Percentiles rank a stretch among this genome's conserved stretches.
These are phyloP conservation scores for Napeogenes sylphis DNA, from an alignment of 2,888 invertebrate genomes.

Conservation along the genomic window DNA sequence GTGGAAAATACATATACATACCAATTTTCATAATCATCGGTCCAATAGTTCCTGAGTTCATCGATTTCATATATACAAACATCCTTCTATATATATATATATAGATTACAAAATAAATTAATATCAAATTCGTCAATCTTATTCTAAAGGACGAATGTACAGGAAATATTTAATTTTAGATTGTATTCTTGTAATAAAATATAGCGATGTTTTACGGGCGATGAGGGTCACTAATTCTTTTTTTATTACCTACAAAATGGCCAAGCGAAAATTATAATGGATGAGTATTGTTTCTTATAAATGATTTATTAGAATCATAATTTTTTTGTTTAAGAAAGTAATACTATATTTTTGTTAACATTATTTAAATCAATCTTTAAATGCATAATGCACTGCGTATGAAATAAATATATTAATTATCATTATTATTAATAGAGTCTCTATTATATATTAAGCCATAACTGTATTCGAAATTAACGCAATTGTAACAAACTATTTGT, in stretches of 20 bases:
- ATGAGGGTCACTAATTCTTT: conserved; percentile 56
- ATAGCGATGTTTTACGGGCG: conserved; percentile 7
- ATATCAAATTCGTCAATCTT: neutral
- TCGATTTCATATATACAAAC: too few species aligned
- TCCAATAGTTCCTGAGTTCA: too few species aligned
- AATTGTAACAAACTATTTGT: neutral
- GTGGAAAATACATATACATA: too few species aligned
- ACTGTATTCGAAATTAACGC: neutral
- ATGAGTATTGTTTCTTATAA: conserved; percentile 35
- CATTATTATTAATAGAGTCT: too few species aligned
- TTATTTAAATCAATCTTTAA: too few species aligned
- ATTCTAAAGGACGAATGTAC: neutral
- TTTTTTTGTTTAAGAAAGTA: too few species aligned
- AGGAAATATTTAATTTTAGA: neutral
- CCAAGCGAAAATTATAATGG: conserved; percentile 26
- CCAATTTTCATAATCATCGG: too few species aligned
- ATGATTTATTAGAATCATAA: conserved; percentile 25
- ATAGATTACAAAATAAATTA: neutral
- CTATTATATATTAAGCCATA: too few species aligned
- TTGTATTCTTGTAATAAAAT: conserved; percentile 14
- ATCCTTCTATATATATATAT: neutral
- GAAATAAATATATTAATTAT: too few species aligned
- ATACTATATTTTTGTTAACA: too few species aligned
- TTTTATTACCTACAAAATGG: conserved; percentile 46
- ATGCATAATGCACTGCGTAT: too few species aligned